Base-by-base conservation (phyloP, 2,797 vertebrate genomes). In the Ctenosaura bakeri region DNA sequence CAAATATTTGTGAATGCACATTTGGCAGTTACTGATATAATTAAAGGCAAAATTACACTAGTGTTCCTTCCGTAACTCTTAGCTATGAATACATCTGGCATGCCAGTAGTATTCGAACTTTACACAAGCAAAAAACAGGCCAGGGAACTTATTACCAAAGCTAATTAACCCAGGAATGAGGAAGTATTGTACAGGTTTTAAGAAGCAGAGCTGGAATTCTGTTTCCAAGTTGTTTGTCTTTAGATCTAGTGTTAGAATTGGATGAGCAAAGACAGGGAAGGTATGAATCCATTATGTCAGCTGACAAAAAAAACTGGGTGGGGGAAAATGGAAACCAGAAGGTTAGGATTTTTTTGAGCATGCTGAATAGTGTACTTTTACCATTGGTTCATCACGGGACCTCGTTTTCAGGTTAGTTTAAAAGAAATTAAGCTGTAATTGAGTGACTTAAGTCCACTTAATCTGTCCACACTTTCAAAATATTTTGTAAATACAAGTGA, bases 1-100 rank as follows among this genome's bases (percentile, higher is more conserved):
- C n/a, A 85, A 89, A 83, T 71, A 42, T 79, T 85, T 85, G 22
- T 54, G 35, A 85, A 71, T n/a, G 24, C 20, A 29, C 20, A 20
- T n/a, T 62, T 50, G 56, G 46, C n/a, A 89, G 22, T 78, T 85
- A 18, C 46, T 54, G 16, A 35, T 42, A 35, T 54, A 85, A 79
- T 89, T 85, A 56, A 78, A 32, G 18, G 1, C 16, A 54, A 78
- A 78, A 77, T 10, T 7, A n/a, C 12, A 13, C 52, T 73, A 9
- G 24, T n/a, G 38, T 35, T 18, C n/a, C 22, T 85, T 66, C 35
- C 26, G 16, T 50, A n/a, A 77, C 10, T 69, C 5, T 84, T 64
- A 6, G 59, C 66, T 76, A n/a, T 12, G 29, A 24, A 89, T 20
- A 26, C 6, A 32, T 85, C 69, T 64, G 69, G 42, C 20, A 24